Percentiles rank a stretch among this genome's conserved stretches.
phyloP scores from a whole-genome alignment of 2,113 vertebrate genomes.

The Australoheros scitulus region DNA sequence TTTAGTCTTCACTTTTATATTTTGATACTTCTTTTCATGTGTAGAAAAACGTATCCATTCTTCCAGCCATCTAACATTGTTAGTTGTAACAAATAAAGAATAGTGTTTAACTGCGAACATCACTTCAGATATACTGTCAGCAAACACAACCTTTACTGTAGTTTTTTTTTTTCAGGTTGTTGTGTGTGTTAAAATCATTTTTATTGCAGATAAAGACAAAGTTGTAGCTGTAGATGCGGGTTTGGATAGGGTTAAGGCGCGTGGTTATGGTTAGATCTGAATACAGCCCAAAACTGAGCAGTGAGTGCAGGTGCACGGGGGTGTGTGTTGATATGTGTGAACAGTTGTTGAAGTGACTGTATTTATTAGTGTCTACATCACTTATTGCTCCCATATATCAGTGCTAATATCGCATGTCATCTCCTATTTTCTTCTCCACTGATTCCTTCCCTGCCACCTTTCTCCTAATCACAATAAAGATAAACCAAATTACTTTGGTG shows the following conservation, averaged over 20 bases:
- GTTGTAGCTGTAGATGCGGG: neutral
- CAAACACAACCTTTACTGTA: neutral
- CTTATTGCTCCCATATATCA: slow-evolving; percentile 27
- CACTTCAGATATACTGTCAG: neutral
- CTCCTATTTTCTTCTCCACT: neutral
- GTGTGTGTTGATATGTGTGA: slow-evolving; percentile 17
- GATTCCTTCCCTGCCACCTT: neutral
- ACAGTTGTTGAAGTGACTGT: slow-evolving; percentile 44
- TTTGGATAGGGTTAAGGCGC: neutral
- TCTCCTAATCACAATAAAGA: slow-evolving; percentile 7
- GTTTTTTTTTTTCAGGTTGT: neutral
- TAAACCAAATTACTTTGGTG: neutral
- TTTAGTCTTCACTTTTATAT: neutral
- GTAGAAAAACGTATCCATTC: neutral
- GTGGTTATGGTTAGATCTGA: neutral
- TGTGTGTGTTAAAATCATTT: neutral
- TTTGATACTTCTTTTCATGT: neutral
- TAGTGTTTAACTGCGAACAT: neutral
- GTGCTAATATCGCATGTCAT: slow-evolving; percentile 1
- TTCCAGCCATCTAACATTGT: neutral
- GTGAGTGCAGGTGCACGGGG: slow-evolving; percentile 3
- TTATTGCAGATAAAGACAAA: neutral
- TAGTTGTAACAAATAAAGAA: neutral
- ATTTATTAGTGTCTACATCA: slow-evolving; percentile 32
- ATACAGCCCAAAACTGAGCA: neutral